Evolutionary conservation across 2,113 vertebrate species (phyloP).

Genomic region (Corythoichthys haematopterus): DNA sequence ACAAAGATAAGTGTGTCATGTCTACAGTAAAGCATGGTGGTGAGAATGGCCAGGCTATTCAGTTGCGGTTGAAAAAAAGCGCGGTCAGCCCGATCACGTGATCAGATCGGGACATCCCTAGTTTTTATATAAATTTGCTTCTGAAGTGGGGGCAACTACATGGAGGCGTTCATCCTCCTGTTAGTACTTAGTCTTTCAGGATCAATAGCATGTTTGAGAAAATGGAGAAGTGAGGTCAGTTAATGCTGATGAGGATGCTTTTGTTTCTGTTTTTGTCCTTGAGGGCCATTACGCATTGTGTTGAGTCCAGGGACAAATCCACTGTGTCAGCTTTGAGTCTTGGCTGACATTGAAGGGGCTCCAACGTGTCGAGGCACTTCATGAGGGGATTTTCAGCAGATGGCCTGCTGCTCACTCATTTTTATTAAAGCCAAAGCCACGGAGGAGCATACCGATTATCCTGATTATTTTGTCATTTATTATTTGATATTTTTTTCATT

Average conservation of each 20-base stretch:
- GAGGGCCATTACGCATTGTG: conserved; percentile 15
- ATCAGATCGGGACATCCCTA: too few relatives aligned
- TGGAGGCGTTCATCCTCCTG: too few relatives aligned
- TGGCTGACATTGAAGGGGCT: conserved; percentile 46
- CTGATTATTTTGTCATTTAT: conserved; percentile 24
- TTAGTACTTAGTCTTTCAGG: too few relatives aligned
- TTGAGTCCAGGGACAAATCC: conserved; percentile 33
- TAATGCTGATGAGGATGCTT: conserved; percentile 23
- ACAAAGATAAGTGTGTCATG: too few relatives aligned
- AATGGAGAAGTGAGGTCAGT: conserved; percentile 15
- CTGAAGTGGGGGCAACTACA: too few relatives aligned
- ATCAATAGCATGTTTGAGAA: conserved; percentile 24
- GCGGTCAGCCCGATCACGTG: too few relatives aligned
- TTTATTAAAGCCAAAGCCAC: conserved; percentile 53
- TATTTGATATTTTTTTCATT: too few relatives aligned
- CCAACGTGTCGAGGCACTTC: conserved; percentile 17
- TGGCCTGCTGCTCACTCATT: conserved; percentile 50
- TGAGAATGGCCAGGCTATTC: too few relatives aligned
- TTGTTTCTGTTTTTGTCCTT: conserved; percentile 30
- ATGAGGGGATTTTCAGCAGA: conserved; percentile 27
- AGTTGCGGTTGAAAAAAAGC: too few relatives aligned
- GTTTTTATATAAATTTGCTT: too few relatives aligned
- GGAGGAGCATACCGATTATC: conserved; percentile 7
- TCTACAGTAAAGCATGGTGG: too few relatives aligned
- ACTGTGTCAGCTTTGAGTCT: conserved; percentile 32